Percentiles rank a stretch among this genome's conserved stretches.
Conservation (phyloP, 2,113 vertebrate species). For the Taurulus bubalis region DNA sequence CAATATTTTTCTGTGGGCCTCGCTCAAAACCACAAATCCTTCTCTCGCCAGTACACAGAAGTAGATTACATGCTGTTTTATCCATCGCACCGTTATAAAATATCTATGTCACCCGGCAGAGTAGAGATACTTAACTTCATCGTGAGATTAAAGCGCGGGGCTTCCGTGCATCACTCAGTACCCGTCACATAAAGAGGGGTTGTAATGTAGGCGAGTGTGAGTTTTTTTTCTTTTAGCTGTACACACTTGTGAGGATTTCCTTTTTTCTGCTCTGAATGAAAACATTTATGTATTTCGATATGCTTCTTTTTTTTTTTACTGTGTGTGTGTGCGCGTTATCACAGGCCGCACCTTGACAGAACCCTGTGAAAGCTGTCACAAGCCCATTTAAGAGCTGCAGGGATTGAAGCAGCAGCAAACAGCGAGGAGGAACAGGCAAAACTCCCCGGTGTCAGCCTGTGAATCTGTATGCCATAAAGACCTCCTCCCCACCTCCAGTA, state of each 20-base stretch:
- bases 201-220: constrained; percentile 14
- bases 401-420: constrained; percentile 43
- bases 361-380: constrained; percentile 48
- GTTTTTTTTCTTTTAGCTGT: not conserved
- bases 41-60: constrained; percentile 16
- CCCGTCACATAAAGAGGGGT: constrained; percentile 27
- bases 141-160: constrained; percentile 16
- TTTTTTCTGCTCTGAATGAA: constrained; percentile 39
- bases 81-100: constrained; percentile 35
- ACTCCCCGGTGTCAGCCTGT: constrained; percentile 48
- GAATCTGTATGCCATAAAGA: constrained; percentile 65
- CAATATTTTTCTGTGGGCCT: constrained; percentile 56
- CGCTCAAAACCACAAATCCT: constrained; percentile 58
- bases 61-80: constrained; percentile 41
- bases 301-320: not conserved
- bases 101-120: constrained; percentile 35
- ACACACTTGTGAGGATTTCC: constrained; percentile 13
- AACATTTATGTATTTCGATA: constrained; percentile 35
- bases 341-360: constrained; percentile 53
- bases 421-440: constrained; percentile 36
- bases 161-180: constrained; percentile 26
- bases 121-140: constrained; percentile 34
- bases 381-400: constrained; percentile 44
- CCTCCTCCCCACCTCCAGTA: constrained; percentile 32
- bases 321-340: constrained; percentile 12